Conservation (phyloP, 1,140 invertebrate species). For the Camponotus pennsylvanicus region DNA sequence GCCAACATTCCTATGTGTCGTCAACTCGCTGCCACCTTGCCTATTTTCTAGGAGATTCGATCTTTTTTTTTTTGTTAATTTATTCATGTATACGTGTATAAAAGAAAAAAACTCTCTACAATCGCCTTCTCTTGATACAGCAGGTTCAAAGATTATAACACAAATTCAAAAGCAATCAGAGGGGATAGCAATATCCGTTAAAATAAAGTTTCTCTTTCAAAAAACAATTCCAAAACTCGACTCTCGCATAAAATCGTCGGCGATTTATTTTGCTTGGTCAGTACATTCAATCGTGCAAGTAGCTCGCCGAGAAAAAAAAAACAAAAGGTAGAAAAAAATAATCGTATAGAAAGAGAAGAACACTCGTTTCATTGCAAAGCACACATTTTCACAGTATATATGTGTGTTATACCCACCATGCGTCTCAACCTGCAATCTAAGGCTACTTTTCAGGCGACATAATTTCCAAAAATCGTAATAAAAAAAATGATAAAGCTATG, state of each 20-base stretch:
- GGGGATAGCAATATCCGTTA: slow-evolving; percentile 9
- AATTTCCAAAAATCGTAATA: background rate
- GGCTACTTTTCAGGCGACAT: slow-evolving; percentile 29
- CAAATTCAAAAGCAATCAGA: slow-evolving; percentile 45
- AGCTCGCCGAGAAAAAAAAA: slow-evolving; percentile 29
- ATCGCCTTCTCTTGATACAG: background rate
- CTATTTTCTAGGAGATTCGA: background rate
- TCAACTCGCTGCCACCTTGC: slow-evolving; percentile 45
- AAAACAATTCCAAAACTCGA: slow-evolving; percentile 23
- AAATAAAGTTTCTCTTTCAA: slow-evolving; percentile 16
- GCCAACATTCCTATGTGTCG: slow-evolving; percentile 47
- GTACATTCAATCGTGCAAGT: slow-evolving; percentile 59
- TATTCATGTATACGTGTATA: background rate
- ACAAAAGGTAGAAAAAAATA: slow-evolving; percentile 19
- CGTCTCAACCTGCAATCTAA: slow-evolving; percentile 56
- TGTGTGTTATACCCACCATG: slow-evolving; percentile 69
- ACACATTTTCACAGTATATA: slow-evolving; percentile 52
- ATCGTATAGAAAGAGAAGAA: slow-evolving; percentile 45
- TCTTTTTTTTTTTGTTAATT: background rate
- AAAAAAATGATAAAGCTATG: background rate
- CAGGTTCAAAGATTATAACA: slow-evolving; percentile 36
- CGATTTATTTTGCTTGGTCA: slow-evolving; percentile 19
- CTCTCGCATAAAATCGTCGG: slow-evolving; percentile 9
- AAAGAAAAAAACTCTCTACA: slow-evolving; percentile 22
- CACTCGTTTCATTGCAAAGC: slow-evolving; percentile 64